These are phyloP conservation scores for Zele albiditarsus DNA, from an alignment of 2,888 invertebrate species.

Conservation along the genomic window DNA sequence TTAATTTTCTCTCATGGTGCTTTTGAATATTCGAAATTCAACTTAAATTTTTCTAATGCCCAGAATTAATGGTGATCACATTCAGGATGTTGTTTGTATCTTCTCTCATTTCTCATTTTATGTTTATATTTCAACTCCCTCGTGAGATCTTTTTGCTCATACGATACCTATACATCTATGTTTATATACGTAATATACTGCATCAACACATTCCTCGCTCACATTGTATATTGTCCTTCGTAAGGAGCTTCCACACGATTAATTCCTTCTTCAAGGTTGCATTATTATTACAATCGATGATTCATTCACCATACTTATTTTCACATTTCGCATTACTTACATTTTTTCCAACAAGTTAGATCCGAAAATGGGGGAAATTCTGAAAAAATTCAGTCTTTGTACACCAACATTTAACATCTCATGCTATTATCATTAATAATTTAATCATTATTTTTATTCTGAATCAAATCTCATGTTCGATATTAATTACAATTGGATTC, in stretches of 20 bases:
- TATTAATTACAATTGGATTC: no score
- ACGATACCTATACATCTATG: not conserved
- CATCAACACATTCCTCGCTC: not conserved
- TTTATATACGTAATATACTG: not conserved
- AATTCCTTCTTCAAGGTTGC: conserved; percentile 1
- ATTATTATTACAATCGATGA: not conserved
- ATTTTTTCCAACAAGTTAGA: no score
- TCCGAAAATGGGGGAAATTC: no score
- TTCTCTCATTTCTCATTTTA: not conserved
- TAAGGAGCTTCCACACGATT: not conserved
- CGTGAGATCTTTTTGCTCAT: not conserved
- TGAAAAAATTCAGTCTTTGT: no score
- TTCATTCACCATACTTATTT: no score
- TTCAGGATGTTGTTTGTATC: not conserved
- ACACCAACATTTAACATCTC: no score
- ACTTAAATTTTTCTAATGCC: not conserved
- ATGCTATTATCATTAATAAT: no score
- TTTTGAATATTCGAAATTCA: not conserved
- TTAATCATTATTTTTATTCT: no score
- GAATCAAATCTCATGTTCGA: no score
- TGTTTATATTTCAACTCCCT: not conserved
- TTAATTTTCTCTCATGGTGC: not conserved
- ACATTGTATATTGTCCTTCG: conserved; percentile 2
- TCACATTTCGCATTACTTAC: no score
- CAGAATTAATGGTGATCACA: not conserved